Base-by-base conservation (phyloP, 2,888 invertebrate species). In the Machimus atricapillus region DNA sequence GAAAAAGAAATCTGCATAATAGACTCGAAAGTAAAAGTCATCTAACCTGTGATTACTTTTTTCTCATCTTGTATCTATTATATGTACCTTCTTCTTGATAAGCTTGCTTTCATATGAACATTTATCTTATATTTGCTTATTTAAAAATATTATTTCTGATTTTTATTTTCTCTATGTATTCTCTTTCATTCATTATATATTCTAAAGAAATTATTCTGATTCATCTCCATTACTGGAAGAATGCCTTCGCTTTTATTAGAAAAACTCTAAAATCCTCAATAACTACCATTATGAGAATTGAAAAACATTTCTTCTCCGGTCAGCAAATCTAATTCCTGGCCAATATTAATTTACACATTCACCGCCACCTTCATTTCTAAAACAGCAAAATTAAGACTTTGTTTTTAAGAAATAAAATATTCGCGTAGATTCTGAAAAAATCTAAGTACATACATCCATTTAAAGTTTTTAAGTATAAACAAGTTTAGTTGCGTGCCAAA, bases 1-100 rank as follows among this genome's bases (percentile, higher is more conserved):
- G 23, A 66, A 66, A 66, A 76, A 76, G 76, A 76, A 76, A 76
- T 76, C 76, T 37, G 76, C 76, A 76, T 76, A 76, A 76, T 76
- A 34, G 37, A 76, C 76, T 34, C 37, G 76, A 76, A 76, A 76
- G 76, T 76, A 76, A 76, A 76, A 76, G 76, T 76, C 34, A 37
- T 76, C 66, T 66, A 66, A 66, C 76, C 16, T 76, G 76, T 34
- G 76, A 34, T 76, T 76, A 37, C 76, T 34, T 34, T 34, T 76
- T 37, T 76, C 74, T 74, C 12, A 31, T 31, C 27, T 16, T 8
- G 12, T 37, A 37, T 34, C n/a, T 76, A 16, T 16, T 8, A 2
- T 37, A 37, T 34, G 8, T 76, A 16, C 23, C 66, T 66, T 23
- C 66, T 66, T 66, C 12, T 23, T 27, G 19, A 27, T 12, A 66